Percentiles rank a stretch among this genome's conserved stretches.
Evolutionary conservation across 1,140 invertebrate species (phyloP).

Genomic region (Cydia amplana): DNA sequence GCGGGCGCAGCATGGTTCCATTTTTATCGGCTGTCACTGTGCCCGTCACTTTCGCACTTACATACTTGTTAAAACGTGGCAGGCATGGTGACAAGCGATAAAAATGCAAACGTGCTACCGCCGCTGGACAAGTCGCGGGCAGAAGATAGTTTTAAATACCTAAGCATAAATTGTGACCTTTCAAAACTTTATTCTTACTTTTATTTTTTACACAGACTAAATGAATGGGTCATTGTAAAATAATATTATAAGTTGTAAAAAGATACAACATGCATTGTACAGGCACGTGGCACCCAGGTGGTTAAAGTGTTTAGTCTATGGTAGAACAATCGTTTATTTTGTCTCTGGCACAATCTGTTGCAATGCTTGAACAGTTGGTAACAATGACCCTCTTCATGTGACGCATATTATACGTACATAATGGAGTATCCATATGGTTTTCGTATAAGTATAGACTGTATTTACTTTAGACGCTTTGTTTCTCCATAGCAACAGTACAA

Average conservation of each 20-base stretch:
- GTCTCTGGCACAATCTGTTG: slow-evolving; percentile 53
- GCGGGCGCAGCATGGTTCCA: no score
- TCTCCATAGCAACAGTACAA: background rate
- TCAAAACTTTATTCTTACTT: background rate
- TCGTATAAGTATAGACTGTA: background rate
- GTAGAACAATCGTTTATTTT: slow-evolving; percentile 68
- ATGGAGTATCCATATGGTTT: slow-evolving; percentile 10
- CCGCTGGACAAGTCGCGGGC: no score
- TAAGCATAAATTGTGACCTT: background rate
- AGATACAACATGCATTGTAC: background rate
- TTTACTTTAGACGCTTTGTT: background rate
- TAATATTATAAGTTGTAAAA: slow-evolving; percentile 2
- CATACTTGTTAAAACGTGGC: no score
- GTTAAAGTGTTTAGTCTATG: slow-evolving; percentile 56
- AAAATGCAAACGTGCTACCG: no score
- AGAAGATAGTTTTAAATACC: no score
- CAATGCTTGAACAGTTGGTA: slow-evolving; percentile 55
- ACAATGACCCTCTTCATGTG: slow-evolving; percentile 46
- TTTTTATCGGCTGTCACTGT: no score
- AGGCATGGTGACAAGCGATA: no score
- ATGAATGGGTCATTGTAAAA: slow-evolving; percentile 9
- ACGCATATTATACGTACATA: slow-evolving; percentile 34
- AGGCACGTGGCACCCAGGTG: slow-evolving; percentile 56
- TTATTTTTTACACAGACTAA: background rate
- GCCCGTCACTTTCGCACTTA: no score